Evolutionary conservation across 2,888 invertebrate species (phyloP), one percentile per base, ranked within the genome.

Genomic region (Rhogogaster chlorosoma): DNA sequence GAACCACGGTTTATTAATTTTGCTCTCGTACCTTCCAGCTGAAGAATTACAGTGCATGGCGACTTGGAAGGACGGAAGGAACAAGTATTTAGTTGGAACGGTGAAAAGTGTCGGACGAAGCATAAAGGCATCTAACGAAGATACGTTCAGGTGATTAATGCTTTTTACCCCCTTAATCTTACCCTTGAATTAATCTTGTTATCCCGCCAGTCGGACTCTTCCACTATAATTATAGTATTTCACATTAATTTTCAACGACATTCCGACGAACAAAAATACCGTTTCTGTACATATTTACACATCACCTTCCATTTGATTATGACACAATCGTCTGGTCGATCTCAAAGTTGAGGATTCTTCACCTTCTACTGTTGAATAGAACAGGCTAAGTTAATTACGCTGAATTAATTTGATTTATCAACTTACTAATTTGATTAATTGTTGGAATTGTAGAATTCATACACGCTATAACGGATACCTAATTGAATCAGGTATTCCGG

Each of bases 1-100:
- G 26, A 36, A 32, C 15, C 36, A 9, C 36, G 32, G 36, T 70
- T 36, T 36, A 18, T 2, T 15, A 70, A 70, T 29, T 70, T 70
- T 6, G 18, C 36, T 70, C 9, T 4, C 36, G 10, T n/a, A 70
- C 70, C 15, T 75, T 75, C 26, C 91, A 97, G 97, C 96, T 80
- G 97, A 98, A 91, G 97, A 97, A 93, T 93, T 98, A 84, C 96
- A 97, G 75, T 98, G 98, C 92, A 93, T 98, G 85, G 98, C 97
- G 3, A 95, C 96, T 26, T 98, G 98, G 98, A 97, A 96, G 93
- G 97, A 98, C 88, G 97, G 97, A 0, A 96, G 97, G 57, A 96
- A 96, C 78, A 94, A 96, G 84, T 98, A 97, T 93, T 94, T 98
- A 75, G 96, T 97, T 80, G 97, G 97, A 0, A 95, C 96, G 88